Percentiles rank a stretch among this genome's conserved stretches.
Conservation (phyloP, 2,797 vertebrate species). For the Rhinichthys osculus region DNA sequence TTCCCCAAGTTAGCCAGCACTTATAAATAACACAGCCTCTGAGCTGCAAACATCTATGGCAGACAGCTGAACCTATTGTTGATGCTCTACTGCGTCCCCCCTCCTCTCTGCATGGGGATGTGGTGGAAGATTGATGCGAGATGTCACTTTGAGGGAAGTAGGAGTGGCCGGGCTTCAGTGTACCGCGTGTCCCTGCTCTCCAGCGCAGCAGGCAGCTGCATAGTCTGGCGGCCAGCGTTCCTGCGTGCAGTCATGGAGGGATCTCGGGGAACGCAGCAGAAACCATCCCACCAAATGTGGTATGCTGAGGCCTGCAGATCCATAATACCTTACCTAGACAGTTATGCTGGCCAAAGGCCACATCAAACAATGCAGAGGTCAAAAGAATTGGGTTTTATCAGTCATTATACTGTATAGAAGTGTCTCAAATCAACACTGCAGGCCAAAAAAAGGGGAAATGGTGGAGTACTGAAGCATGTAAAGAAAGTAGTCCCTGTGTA, state of each 20-base stretch:
- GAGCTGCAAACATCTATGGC: slow-evolving; percentile 50
- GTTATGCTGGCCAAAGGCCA: slow-evolving; percentile 38
- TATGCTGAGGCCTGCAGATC: slow-evolving; percentile 65
- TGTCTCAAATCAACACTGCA: slow-evolving; percentile 41
- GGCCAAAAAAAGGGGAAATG: slow-evolving; percentile 43
- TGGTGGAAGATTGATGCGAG: slow-evolving; percentile 79
- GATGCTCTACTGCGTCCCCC: slow-evolving; percentile 66
- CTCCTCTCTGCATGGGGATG: slow-evolving; percentile 75
- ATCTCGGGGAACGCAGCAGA: slow-evolving; percentile 74
- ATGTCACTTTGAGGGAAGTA: slow-evolving; percentile 79
- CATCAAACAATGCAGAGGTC: slow-evolving; percentile 46
- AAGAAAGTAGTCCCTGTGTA: slow-evolving; percentile 53
- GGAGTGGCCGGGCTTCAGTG: slow-evolving; percentile 76
- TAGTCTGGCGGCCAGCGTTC: slow-evolving; percentile 70
- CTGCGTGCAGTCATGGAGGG: slow-evolving; percentile 36
- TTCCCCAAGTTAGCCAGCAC: slow-evolving; percentile 41
- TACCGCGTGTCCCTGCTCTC: slow-evolving; percentile 75
- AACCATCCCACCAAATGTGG: slow-evolving; percentile 71
- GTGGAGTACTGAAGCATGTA: slow-evolving; percentile 50
- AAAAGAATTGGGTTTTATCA: slow-evolving; percentile 30
- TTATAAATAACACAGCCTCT: slow-evolving; percentile 55
- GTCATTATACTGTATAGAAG: slow-evolving; percentile 51
- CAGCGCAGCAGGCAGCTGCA: slow-evolving; percentile 76
- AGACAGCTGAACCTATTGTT: slow-evolving; percentile 47
- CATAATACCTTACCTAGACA: slow-evolving; percentile 21